Conservation (phyloP, 2,113 vertebrate species). For the Grantiella picta region DNA sequence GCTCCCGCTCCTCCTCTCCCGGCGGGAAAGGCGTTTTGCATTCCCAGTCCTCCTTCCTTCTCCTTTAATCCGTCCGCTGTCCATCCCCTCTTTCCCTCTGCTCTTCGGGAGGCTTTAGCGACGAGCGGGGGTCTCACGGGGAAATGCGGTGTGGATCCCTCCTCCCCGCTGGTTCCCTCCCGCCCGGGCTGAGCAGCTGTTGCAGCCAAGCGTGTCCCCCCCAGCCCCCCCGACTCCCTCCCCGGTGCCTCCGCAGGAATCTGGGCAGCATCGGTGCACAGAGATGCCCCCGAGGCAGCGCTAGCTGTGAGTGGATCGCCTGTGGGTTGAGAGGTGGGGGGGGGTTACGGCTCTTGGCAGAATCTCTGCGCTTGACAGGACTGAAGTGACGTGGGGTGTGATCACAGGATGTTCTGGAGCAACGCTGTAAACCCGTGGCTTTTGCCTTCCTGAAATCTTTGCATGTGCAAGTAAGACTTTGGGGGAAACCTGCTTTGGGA, state of each 20-base stretch:
- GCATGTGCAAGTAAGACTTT: neutral
- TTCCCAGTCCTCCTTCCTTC: neutral
- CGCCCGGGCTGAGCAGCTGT: neutral
- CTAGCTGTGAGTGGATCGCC: neutral
- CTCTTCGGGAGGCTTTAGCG: neutral
- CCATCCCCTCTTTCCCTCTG: no score
- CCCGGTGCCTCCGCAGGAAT: conserved; percentile 71
- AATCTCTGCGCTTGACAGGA: neutral
- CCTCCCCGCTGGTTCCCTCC: neutral
- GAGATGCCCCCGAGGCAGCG: neutral
- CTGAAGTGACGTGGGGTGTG: neutral
- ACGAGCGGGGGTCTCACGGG: neutral
- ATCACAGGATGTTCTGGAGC: neutral
- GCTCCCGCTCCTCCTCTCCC: neutral
- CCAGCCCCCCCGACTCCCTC: neutral
- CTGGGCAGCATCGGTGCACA: conserved; percentile 69
- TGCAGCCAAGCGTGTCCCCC: neutral
- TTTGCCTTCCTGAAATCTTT: neutral
- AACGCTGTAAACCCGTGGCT: neutral
- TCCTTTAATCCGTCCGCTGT: neutral
- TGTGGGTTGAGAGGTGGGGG: neutral
- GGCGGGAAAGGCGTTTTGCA: neutral
- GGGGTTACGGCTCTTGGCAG: neutral
- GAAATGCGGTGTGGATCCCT: neutral
- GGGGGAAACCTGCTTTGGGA: neutral